Evolutionary conservation across 2,888 invertebrate genomes (phyloP), one percentile per base, ranked within the genome.

Genomic region (Synergus itoensis): DNA sequence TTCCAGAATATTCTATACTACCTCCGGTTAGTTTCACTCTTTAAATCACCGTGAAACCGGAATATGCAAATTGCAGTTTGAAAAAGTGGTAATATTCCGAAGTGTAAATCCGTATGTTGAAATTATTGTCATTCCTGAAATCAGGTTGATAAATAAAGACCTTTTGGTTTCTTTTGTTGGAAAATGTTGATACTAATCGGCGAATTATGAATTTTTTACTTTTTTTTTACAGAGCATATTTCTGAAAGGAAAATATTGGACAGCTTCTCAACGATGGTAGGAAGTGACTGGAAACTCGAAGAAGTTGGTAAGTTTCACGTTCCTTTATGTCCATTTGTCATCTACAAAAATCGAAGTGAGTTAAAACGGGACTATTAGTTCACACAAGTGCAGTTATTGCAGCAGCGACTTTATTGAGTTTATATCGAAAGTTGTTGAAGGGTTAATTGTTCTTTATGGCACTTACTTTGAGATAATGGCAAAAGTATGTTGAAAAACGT

Each of bases 271-370:
- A 45, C 18, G 43, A 67, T 67, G 67, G 14, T 67, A 21, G 67
- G 67, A 67, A 67, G 67, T 67, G 67, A 67, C 67, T 45, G 67
- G 67, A 67, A 67, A 67, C 67, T 67, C 14, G 67, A 67, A 67
- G 45, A 67, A 67, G 67, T 67, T 67, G 67, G 67, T 67, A 67
- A 67, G 67, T 67, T 67, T 36, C 36, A 63, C 16, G 63, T 63
- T 63, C 63, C 63, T 36, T 63, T 14, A 41, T 18, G 21, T 67
- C 45, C 8, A 45, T 67, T 16, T 45, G 45, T 67, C 67, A 67
- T 67, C 43, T 67, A 45, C 12, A 45, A 67, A 45, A 14, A 67
- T 43, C 14, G 7, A 67, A 43, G 41, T 21, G 67, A 67, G 67
- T 67, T 67, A 21, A 67, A 67, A 67, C 21, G 21, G 21, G 41